Conservation (phyloP, 2,888 invertebrate genomes). For the Drosophila testacea region DNA sequence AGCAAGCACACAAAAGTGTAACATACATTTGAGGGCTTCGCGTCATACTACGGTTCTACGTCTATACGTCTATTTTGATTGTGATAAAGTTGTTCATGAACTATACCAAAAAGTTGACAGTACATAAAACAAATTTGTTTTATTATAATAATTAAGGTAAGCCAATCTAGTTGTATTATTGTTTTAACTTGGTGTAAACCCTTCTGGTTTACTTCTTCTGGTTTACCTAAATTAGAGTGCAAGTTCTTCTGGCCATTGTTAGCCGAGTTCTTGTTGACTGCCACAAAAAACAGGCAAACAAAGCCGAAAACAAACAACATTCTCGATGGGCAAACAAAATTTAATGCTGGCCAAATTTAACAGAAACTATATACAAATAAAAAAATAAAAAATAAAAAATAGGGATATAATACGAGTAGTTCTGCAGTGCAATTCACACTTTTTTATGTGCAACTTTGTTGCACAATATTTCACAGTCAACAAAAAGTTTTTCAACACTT, state of each 20-base stretch:
- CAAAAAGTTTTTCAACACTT: slow-evolving; percentile 41
- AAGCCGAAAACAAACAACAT: slow-evolving; percentile 28
- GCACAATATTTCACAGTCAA: slow-evolving; percentile 58
- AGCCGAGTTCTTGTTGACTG: slow-evolving; percentile 7
- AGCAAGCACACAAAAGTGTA: slow-evolving; percentile 44
- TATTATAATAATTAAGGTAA: not conserved
- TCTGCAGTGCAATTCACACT: slow-evolving; percentile 51
- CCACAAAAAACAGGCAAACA: slow-evolving; percentile 25
- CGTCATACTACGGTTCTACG: not conserved
- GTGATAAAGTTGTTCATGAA: not conserved
- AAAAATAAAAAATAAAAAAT: not conserved
- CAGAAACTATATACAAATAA: slow-evolving; percentile 13
- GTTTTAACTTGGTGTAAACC: slow-evolving; percentile 3
- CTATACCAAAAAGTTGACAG: not conserved
- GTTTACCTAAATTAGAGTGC: slow-evolving; percentile 12
- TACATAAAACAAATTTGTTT: not conserved
- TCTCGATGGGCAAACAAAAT: slow-evolving; percentile 24
- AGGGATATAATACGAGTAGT: slow-evolving; percentile 31
- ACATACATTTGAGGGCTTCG: slow-evolving; percentile 41
- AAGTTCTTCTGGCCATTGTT: slow-evolving; percentile 20
- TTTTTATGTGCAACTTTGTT: slow-evolving; percentile 51
- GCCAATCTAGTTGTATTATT: too few relatives aligned
- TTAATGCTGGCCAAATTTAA: slow-evolving; percentile 45
- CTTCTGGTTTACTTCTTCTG: too few relatives aligned
- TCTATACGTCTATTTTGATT: slow-evolving; percentile 9